Percentiles rank a stretch among this genome's conserved stretches.
Evolutionary conservation across 2,888 invertebrate species (phyloP).

Genomic region (Stratiomys singularior): DNA sequence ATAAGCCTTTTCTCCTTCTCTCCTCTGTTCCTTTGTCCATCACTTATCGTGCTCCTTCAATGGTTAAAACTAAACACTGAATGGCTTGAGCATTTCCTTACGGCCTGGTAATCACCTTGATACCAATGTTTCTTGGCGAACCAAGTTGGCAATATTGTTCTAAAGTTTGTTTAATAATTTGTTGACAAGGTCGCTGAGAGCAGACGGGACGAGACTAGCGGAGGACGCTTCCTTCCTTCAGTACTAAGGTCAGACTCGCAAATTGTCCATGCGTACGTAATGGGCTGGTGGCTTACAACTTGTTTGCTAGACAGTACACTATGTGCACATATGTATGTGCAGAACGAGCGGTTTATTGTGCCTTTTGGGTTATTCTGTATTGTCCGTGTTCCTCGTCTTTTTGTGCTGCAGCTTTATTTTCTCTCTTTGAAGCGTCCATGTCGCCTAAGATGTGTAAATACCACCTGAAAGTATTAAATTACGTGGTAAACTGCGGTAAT

Average conservation of each 20-base stretch:
- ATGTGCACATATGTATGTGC: neutral
- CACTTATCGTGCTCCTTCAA: too few relatives aligned
- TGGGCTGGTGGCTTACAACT: neutral
- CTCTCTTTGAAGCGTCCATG: neutral
- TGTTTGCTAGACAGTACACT: neutral
- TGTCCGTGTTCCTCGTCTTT: too few relatives aligned
- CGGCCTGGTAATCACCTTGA: too few relatives aligned
- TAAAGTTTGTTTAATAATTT: constrained; percentile 25
- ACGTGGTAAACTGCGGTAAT: constrained; percentile 40
- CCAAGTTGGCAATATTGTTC: neutral
- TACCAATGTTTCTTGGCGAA: neutral
- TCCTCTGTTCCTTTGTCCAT: too few relatives aligned
- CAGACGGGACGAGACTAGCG: neutral
- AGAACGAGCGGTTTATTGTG: neutral
- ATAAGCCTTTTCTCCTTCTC: too few relatives aligned
- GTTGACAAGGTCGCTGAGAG: constrained; percentile 8
- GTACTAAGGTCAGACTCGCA: neutral
- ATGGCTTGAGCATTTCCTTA: neutral
- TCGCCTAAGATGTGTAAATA: constrained; percentile 29
- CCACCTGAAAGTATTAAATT: constrained; percentile 38
- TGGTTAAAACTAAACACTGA: neutral
- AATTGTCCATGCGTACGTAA: neutral
- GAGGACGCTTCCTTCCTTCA: neutral
- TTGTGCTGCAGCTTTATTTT: neutral
- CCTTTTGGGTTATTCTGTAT: neutral